A percentile compares a stretch with the other conserved stretches of the same genome.
Evolutionary conservation across 2,797 vertebrate genomes (phyloP).

Genomic region (Gobio occitaniae): DNA sequence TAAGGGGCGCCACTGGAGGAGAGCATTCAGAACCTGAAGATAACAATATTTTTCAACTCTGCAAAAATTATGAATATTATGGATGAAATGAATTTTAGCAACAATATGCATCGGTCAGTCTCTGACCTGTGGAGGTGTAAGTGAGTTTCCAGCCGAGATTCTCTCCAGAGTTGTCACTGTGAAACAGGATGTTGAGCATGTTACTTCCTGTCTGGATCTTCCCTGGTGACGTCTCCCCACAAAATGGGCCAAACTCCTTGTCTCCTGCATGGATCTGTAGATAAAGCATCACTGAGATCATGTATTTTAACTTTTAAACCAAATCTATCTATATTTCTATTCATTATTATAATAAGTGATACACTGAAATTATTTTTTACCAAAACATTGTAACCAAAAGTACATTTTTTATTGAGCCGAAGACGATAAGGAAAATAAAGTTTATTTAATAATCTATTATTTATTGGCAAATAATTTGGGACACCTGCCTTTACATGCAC

Average conservation of each 20-base stretch:
- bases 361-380: background rate
- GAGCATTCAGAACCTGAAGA: slow-evolving; percentile 84
- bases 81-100: background rate
- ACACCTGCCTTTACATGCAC: no score
- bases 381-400: background rate
- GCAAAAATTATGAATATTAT: background rate
- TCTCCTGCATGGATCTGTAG: slow-evolving; percentile 83
- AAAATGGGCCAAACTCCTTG: slow-evolving; percentile 85
- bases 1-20: slow-evolving; percentile 71
- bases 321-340: background rate
- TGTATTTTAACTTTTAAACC: background rate
- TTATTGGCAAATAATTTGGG: no score
- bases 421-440: background rate
- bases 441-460: background rate
- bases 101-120: background rate
- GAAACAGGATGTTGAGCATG: slow-evolving; percentile 81
- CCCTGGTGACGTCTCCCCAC: slow-evolving; percentile 86
- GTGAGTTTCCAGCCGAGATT: slow-evolving; percentile 90
- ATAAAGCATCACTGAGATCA: background rate
- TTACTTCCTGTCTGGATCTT: slow-evolving; percentile 83
- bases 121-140: slow-evolving; percentile 82
- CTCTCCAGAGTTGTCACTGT: slow-evolving; percentile 92
- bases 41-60: slow-evolving; percentile 6
- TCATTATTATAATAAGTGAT: background rate
- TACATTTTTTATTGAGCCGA: background rate